Evolutionary conservation across 1,140 invertebrate genomes (phyloP).

Genomic region (Phocides pigmalion): DNA sequence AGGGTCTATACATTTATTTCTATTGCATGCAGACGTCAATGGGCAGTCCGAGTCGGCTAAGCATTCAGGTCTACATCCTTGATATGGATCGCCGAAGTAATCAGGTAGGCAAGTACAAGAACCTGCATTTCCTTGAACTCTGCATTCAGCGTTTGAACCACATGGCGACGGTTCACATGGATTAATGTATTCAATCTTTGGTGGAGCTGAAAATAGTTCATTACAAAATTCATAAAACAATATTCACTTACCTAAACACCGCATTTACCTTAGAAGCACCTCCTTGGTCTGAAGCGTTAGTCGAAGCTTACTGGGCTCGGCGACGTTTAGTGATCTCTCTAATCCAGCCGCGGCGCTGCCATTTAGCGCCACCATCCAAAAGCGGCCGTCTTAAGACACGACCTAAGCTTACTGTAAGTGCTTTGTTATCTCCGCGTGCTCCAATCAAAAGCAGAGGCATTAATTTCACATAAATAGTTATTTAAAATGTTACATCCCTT

Average conservation of each 20-base stretch:
- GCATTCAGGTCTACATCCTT: constrained; percentile 92
- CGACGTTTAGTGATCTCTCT: constrained; percentile 74
- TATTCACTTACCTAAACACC: constrained; percentile 69
- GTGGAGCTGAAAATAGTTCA: constrained; percentile 73
- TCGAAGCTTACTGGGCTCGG: constrained; percentile 77
- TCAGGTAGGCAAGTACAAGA: constrained; percentile 89
- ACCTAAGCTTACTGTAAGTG: constrained; percentile 83
- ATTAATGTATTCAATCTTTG: constrained; percentile 80
- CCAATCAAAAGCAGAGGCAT: constrained; percentile 78
- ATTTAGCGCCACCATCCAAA: constrained; percentile 72
- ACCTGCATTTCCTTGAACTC: constrained; percentile 85
- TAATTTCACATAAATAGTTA: constrained; percentile 78
- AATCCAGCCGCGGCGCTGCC: constrained; percentile 66
- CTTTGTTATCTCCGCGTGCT: constrained; percentile 82
- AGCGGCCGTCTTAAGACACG: constrained; percentile 72
- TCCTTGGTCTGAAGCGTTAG: constrained; percentile 80
- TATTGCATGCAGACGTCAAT: constrained; percentile 89
- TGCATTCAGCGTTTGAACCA: constrained; percentile 89
- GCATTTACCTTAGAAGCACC: constrained; percentile 76
- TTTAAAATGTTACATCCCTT: constrained; percentile 71
- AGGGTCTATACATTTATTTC: constrained; percentile 91
- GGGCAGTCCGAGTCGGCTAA: constrained; percentile 91
- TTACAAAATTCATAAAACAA: constrained; percentile 47
- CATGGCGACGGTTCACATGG: constrained; percentile 91
- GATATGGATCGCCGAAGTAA: constrained; percentile 91